Conservation (phyloP, 2,888 invertebrate genomes). For the Ferrisia virgata region DNA sequence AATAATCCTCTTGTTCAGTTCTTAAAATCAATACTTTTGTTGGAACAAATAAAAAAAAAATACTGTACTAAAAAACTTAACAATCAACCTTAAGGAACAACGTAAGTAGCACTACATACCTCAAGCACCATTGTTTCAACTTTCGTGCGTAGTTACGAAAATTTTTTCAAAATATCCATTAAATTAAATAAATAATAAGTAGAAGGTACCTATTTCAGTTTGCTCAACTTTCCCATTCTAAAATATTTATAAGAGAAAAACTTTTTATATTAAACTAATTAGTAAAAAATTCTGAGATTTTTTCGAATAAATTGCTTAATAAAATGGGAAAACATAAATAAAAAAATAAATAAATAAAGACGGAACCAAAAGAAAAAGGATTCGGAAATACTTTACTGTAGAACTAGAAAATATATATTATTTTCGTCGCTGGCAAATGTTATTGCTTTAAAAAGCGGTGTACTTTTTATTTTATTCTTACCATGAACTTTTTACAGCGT, state of each 20-base stretch:
- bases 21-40: neutral
- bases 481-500: neutral
- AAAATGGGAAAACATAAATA: too few species aligned
- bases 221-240: too few species aligned
- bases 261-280: neutral
- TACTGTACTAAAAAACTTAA: neutral
- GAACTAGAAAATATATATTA: neutral
- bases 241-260: neutral
- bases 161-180: too few species aligned
- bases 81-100: neutral
- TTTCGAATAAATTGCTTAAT: neutral
- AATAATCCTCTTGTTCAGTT: neutral
- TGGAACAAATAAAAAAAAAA: neutral
- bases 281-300: neutral
- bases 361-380: neutral
- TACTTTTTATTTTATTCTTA: neutral
- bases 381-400: neutral
- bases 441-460: neutral
- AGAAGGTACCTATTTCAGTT: too few species aligned
- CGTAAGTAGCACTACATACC: neutral
- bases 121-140: too few species aligned
- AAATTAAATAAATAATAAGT: neutral
- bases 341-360: neutral
- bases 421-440: neutral
- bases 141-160: too few species aligned